Conservation (phyloP, 2,797 vertebrate species). For the Sitta carolinensis region DNA sequence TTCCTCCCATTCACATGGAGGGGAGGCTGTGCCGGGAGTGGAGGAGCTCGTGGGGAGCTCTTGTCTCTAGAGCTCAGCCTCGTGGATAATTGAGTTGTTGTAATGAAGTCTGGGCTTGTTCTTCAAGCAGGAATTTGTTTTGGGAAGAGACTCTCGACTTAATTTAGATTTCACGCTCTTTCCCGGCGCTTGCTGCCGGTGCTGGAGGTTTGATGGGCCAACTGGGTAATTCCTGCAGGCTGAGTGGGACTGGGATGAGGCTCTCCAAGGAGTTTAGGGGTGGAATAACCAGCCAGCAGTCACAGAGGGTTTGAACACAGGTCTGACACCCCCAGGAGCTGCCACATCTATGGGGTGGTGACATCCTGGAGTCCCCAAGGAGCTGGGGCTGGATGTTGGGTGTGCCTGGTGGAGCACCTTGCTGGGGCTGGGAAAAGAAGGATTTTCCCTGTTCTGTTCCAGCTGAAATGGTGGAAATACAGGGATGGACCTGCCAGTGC, state of each 20-base stretch:
- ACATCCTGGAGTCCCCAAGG: neutral
- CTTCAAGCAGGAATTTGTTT: conserved; percentile 56
- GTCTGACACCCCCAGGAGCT: accelerated
- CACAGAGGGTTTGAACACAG: neutral
- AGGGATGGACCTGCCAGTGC: too few relatives aligned
- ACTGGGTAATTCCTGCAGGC: neutral
- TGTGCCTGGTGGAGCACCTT: accelerated
- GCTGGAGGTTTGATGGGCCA: neutral
- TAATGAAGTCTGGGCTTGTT: conserved; percentile 54
- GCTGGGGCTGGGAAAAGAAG: neutral
- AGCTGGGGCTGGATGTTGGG: neutral
- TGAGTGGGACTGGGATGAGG: neutral
- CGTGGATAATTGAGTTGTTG: conserved; percentile 68
- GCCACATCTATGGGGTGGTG: neutral
- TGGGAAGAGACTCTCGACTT: conserved; percentile 34
- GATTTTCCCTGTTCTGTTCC: neutral
- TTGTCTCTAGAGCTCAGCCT: conserved; percentile 57
- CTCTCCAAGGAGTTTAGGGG: neutral
- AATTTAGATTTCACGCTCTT: conserved; percentile 54
- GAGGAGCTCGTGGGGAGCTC: conserved; percentile 2
- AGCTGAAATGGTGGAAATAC: accelerated
- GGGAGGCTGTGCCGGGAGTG: neutral
- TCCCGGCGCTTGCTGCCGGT: neutral
- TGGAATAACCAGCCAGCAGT: neutral
- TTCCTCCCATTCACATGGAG: neutral